phyloP scores from a whole-genome alignment of 2,113 vertebrate species.

The Casuarius casuarius region DNA sequence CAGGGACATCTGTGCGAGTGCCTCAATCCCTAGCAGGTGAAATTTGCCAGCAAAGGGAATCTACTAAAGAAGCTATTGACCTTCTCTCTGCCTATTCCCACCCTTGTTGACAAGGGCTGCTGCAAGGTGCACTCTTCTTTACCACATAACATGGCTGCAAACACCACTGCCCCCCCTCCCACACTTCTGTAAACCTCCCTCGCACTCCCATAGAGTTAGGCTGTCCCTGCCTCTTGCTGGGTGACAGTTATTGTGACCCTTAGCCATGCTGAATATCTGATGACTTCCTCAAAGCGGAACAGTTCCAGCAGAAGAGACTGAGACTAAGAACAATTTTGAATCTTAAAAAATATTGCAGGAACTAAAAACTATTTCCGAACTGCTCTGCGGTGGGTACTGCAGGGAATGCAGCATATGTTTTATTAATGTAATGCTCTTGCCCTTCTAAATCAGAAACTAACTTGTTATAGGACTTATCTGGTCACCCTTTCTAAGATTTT shows the following conservation, averaged over 20 bases:
- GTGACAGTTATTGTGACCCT: background rate
- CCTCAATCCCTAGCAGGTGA: background rate
- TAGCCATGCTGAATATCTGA: accelerated
- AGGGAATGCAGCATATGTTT: background rate
- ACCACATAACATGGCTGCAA: accelerated
- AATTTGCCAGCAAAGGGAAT: background rate
- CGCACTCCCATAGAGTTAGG: accelerated
- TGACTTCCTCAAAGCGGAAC: background rate
- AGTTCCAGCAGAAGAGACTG: background rate
- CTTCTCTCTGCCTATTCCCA: background rate
- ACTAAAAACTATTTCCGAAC: background rate
- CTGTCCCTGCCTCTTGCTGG: background rate
- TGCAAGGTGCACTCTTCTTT: background rate
- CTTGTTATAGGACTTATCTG: background rate
- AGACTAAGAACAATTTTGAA: background rate
- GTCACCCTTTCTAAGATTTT: background rate
- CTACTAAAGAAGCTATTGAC: background rate
- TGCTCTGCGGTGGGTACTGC: background rate
- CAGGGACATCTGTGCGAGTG: background rate
- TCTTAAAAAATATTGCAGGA: background rate
- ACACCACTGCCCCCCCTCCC: background rate
- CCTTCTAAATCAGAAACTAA: background rate
- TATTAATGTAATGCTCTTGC: background rate
- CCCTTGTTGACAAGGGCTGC: background rate
- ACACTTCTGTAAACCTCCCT: background rate